Conservation (phyloP, 2,888 invertebrate species). For the Xylocampa areola region DNA sequence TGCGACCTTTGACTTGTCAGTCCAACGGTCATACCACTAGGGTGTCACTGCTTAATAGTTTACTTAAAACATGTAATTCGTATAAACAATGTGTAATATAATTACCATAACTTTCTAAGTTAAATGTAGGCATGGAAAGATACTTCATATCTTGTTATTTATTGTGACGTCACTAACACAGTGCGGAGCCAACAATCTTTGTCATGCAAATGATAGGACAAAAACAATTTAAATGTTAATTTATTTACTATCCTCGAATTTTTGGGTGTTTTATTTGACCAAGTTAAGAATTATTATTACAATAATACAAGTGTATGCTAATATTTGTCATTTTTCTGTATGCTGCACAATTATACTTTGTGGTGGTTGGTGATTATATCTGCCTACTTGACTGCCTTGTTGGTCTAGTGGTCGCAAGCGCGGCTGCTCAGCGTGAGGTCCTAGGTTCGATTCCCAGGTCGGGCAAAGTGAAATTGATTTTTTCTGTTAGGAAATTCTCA, state of each 20-base stretch:
- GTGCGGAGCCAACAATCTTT: constrained; percentile 66
- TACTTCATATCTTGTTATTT: constrained; percentile 64
- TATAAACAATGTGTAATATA: constrained; percentile 56
- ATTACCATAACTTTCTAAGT: constrained; percentile 59
- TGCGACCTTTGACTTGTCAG: too few relatives aligned
- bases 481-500: too few relatives aligned
- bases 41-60: too few relatives aligned
- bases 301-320: not conserved
- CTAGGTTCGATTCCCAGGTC: too few relatives aligned
- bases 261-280: constrained; percentile 40
- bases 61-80: constrained; percentile 16
- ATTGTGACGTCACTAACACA: constrained; percentile 53
- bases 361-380: too few relatives aligned
- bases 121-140: constrained; percentile 51
- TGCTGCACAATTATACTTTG: too few relatives aligned
- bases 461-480: too few relatives aligned
- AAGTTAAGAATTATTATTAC: constrained; percentile 15
- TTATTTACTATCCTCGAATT: constrained; percentile 70
- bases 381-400: too few relatives aligned
- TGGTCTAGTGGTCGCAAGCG: too few relatives aligned
- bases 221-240: constrained; percentile 87
- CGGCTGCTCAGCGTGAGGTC: too few relatives aligned
- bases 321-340: not conserved
- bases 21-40: too few relatives aligned
- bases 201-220: constrained; percentile 82